These are phyloP conservation scores for Drosophila longiperda DNA, from an alignment of 2,888 invertebrate species.

Conservation along the genomic window DNA sequence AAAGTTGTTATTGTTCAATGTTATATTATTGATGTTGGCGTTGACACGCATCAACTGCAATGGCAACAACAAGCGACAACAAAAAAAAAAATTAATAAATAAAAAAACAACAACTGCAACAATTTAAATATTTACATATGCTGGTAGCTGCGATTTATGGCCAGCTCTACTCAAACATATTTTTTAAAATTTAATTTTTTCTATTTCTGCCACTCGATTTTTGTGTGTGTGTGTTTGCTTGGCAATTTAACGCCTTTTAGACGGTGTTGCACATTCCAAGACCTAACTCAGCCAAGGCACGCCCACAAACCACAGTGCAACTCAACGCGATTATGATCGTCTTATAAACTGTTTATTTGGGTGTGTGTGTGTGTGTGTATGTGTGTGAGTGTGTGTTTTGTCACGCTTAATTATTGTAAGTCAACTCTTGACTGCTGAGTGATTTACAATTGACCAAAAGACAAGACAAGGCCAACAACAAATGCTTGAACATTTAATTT, in stretches of 20 bases:
- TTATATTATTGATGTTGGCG: conserved; percentile 47
- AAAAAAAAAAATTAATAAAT: neutral
- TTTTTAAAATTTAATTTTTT: neutral
- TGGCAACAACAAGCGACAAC: conserved; percentile 13
- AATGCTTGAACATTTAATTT: conserved; percentile 15
- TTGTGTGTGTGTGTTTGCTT: conserved; percentile 37
- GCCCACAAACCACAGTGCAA: conserved; percentile 31
- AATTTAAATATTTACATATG: conserved; percentile 47
- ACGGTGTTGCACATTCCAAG: conserved; percentile 33
- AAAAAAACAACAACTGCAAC: conserved; percentile 14
- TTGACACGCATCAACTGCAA: conserved; percentile 35
- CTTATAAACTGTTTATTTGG: conserved; percentile 28
- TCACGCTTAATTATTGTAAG: conserved; percentile 63
- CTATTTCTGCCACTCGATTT: conserved; percentile 19
- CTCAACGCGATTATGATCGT: conserved; percentile 34
- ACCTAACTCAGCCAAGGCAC: conserved; percentile 34
- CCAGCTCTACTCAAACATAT: conserved; percentile 1
- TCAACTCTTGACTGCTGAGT: conserved; percentile 66
- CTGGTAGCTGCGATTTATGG: conserved; percentile 28
- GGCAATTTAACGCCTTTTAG: conserved; percentile 56
- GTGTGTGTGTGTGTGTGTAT: conserved; percentile 19
- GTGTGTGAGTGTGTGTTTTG: conserved; percentile 26
- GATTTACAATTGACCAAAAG: conserved; percentile 58
- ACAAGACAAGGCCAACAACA: conserved; percentile 60
- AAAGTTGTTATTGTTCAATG: conserved; percentile 53